phyloP scores from a whole-genome alignment of 2,888 invertebrate species.

The Craniophora ligustri region DNA sequence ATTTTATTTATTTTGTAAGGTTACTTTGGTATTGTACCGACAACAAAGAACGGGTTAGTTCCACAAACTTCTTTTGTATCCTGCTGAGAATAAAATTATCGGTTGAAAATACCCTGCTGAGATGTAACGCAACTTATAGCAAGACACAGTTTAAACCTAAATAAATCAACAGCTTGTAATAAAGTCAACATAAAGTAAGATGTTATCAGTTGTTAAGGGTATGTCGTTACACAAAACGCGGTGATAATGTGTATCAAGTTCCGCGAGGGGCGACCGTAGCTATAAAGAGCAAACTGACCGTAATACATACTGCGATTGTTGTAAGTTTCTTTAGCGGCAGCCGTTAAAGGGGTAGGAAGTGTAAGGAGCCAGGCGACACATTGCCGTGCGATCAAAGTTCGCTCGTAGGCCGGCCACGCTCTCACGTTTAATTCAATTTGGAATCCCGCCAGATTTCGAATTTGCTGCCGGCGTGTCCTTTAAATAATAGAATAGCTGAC shows the following conservation, averaged over 20 bases:
- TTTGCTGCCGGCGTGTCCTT: conserved; percentile 80
- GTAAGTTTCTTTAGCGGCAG: conserved; percentile 43
- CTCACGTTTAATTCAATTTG: conserved; percentile 86
- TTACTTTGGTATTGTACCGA: conserved; percentile 19
- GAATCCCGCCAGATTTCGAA: conserved; percentile 82
- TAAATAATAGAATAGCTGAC: conserved; percentile 82
- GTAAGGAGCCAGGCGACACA: conserved; percentile 61
- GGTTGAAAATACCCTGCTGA: conserved; percentile 15
- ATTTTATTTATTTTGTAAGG: conserved; percentile 23
- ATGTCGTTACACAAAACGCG: conserved; percentile 13
- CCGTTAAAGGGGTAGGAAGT: conserved; percentile 53
- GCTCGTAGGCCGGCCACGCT: conserved; percentile 68
- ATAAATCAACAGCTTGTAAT: conserved; percentile 5
- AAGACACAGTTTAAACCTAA: conserved; percentile 18
- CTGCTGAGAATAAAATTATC: conserved; percentile 24
- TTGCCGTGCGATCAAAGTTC: conserved; percentile 76
- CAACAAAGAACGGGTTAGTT: conserved; percentile 38
- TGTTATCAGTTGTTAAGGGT: conserved; percentile 15
- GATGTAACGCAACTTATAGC: conserved; percentile 12
- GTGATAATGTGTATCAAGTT: conserved; percentile 37
- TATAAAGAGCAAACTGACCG: conserved; percentile 26
- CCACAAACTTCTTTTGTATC: conserved; percentile 31
- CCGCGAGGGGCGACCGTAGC: conserved; percentile 1
- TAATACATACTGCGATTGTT: conserved; percentile 23
- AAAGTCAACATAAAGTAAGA: conserved; percentile 17